Evolutionary conservation across 2,888 invertebrate species (phyloP).

Genomic region (Sinopyrophorus schimmeli): DNA sequence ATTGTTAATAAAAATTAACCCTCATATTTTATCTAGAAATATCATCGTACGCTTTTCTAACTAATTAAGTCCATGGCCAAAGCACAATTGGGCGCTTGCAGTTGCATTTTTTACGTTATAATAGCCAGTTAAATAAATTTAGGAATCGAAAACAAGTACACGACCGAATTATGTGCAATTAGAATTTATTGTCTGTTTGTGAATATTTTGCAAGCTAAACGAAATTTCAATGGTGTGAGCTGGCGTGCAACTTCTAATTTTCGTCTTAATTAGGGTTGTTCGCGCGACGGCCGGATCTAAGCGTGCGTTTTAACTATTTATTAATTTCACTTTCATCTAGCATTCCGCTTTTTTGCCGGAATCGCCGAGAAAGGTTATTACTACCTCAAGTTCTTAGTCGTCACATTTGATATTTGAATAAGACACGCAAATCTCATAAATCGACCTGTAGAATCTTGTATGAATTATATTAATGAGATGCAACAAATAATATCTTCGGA

Average conservation of each 20-base stretch:
- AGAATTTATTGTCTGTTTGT: background rate
- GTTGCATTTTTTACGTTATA: conserved; percentile 5
- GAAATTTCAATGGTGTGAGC: background rate
- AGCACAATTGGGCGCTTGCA: background rate
- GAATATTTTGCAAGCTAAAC: conserved; percentile 6
- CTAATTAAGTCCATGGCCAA: conserved; percentile 12
- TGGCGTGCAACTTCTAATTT: conserved; percentile 3
- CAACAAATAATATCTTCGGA: no score
- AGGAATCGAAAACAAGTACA: no score
- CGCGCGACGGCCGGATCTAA: no score
- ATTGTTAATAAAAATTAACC: background rate
- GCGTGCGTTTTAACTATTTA: no score
- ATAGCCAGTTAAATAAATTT: conserved; percentile 1
- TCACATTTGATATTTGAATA: conserved; percentile 1
- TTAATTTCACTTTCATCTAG: background rate
- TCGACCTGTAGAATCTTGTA: no score
- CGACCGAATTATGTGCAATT: no score
- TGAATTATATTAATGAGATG: no score
- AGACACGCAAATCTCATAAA: background rate
- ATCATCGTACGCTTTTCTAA: background rate
- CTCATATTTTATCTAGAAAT: background rate
- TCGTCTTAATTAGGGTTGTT: background rate
- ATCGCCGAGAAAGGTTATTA: background rate
- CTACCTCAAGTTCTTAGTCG: background rate
- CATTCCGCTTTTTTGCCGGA: background rate